phyloP scores from a whole-genome alignment of 2,797 vertebrate genomes.

The Hylomyscus alleni region DNA sequence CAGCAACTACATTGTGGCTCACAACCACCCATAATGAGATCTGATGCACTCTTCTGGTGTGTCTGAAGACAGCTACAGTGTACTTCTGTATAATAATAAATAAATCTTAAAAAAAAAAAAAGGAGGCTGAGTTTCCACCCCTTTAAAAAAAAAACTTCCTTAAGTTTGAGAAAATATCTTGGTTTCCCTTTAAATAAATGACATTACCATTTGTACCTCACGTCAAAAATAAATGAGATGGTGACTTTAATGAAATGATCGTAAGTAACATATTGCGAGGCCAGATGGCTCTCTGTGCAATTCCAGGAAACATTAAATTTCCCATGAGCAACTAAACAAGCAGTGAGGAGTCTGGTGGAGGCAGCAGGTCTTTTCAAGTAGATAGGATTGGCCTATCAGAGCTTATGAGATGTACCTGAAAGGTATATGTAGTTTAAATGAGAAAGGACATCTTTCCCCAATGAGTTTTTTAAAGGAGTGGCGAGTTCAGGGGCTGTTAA shows the following conservation, averaged over 20 bases:
- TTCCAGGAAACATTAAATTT: background rate
- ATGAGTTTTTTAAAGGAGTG: background rate
- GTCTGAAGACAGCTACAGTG: too few species aligned
- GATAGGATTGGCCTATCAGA: background rate
- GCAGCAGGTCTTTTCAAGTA: too few species aligned
- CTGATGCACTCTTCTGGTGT: too few species aligned
- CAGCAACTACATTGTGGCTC: too few species aligned
- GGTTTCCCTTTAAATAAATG: conserved; percentile 26
- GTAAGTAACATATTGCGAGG: background rate
- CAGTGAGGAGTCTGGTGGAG: background rate
- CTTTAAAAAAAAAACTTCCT: background rate
- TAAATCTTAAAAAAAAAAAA: too few species aligned
- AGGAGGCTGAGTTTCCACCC: too few species aligned
- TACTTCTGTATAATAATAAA: too few species aligned
- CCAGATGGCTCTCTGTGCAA: background rate
- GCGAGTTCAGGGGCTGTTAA: background rate
- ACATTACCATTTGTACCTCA: background rate
- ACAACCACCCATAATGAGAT: too few species aligned
- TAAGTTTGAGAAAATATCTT: background rate
- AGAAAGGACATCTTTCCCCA: background rate
- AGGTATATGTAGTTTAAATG: background rate
- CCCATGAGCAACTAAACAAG: background rate
- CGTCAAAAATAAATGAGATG: background rate
- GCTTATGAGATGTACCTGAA: background rate
- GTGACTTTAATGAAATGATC: background rate